These are phyloP conservation scores for Notiomystis cincta DNA, from an alignment of 2,113 vertebrate species.

Conservation along the genomic window DNA sequence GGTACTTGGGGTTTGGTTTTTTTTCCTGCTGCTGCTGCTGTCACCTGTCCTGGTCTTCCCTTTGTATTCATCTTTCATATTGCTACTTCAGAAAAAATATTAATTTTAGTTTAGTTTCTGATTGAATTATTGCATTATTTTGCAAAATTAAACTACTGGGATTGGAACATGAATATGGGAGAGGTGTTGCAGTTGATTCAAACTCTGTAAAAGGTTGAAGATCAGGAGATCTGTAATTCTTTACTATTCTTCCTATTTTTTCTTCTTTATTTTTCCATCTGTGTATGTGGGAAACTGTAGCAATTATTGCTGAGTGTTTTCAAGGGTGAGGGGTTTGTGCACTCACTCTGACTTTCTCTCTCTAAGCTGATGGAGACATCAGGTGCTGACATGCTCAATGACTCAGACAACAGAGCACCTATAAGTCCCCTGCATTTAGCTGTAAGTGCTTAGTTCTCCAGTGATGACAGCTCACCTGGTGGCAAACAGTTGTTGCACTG, in stretches of 20 bases:
- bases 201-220: background rate
- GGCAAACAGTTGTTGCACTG: background rate
- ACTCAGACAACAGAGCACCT: conserved; percentile 87
- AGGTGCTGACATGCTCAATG: conserved; percentile 91
- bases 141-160: background rate
- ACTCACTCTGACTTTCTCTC: conserved; percentile 19
- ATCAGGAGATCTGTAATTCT: background rate
- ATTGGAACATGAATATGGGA: background rate
- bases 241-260: background rate
- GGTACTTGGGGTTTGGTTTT: rapidly evolving
- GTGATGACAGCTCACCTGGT: background rate
- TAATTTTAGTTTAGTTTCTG: background rate
- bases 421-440: conserved; percentile 95
- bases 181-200: background rate
- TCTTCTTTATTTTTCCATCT: background rate
- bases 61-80: background rate
- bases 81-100: background rate
- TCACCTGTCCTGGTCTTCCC: background rate
- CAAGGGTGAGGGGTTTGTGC: background rate
- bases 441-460: conserved; percentile 77
- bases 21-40: background rate
- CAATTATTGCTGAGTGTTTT: background rate
- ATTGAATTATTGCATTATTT: background rate
- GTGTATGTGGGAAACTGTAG: background rate
- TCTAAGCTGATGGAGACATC: conserved; percentile 94